Base-by-base conservation (phyloP, 2,113 vertebrate genomes). In the Burhinus oedicnemus region DNA sequence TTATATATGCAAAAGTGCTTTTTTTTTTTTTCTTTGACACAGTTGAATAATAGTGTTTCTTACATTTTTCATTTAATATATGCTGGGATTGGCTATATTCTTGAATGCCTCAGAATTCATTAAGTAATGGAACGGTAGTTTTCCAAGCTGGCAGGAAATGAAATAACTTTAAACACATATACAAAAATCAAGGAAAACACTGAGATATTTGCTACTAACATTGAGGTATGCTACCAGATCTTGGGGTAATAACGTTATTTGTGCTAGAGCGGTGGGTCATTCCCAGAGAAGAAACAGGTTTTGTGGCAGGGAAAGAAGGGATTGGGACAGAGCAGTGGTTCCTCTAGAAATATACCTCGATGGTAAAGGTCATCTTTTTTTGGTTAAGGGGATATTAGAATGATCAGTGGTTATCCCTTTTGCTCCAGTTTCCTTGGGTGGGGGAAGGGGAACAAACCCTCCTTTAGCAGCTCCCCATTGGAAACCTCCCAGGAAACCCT, bases 141-240 rank as follows among this genome's bases (percentile, higher is more conserved):
- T 95, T 91, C 79, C 61, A 96, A 96, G 70, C 57, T n/a, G 64
- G 47, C 77, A 68, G 84, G 83, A 97, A 97, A 92, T 92, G 65
- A 95, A 94, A 17, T 91, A 65, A 64, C 36, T 89, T 13, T 40
- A 76, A 91, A 91, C 7, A 58, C 15, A 23, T 36, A 80, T 49
- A 36, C 12, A 91, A 54, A 80, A 82, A 64, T n/a, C 19, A 69
- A 54, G 55, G 26, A 62, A 84, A 89, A 87, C 5, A 10, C 32
- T 25, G 84, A 85, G 30, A n/a, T 77, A 32, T 26, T 83, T 82
- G 52, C 42, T 94, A 54, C 49, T 86, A 60, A 58, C 6, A 3
- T 45, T 22, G 26, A 83, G 36, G 23, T 71, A 32, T 76, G 12
- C 36, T 60, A 29, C 34, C 26, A 74, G 45, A 32, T 81, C 22